These are phyloP conservation scores for Calephelis virginiensis DNA, from an alignment of 1,140 invertebrate species.

Conservation along the genomic window DNA sequence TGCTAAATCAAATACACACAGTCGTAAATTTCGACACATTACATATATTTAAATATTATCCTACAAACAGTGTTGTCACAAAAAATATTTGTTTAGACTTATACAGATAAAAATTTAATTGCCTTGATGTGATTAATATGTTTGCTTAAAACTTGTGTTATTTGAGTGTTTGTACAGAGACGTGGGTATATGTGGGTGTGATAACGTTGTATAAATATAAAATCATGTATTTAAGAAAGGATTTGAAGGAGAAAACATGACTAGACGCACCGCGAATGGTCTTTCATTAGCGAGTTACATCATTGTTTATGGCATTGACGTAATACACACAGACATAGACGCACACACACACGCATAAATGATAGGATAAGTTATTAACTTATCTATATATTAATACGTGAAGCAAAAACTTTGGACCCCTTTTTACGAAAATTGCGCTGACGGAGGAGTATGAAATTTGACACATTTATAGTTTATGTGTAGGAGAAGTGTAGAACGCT, in stretches of 20 bases:
- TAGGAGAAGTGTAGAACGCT: too few relatives aligned
- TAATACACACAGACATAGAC: too few relatives aligned
- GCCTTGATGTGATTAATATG: constrained; percentile 51
- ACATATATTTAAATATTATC: constrained; percentile 69
- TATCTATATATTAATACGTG: too few relatives aligned
- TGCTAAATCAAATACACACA: constrained; percentile 53
- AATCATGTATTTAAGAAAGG: constrained; percentile 3
- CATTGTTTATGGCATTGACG: not conserved
- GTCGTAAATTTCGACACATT: constrained; percentile 66
- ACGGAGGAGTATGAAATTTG: too few relatives aligned
- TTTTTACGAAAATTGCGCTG: too few relatives aligned
- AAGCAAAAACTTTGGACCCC: too few relatives aligned
- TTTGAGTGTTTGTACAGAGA: constrained; percentile 44
- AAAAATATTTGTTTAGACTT: constrained; percentile 61
- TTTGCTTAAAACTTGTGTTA: constrained; percentile 47
- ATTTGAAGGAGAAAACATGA: not conserved
- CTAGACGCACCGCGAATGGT: not conserved
- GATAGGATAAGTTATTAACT: too few relatives aligned
- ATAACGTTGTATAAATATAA: not conserved
- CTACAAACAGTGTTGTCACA: constrained; percentile 61
- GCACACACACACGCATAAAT: too few relatives aligned
- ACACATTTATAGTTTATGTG: too few relatives aligned
- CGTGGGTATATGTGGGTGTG: not conserved
- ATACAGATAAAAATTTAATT: constrained; percentile 70
- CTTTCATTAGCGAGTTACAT: not conserved